Evolutionary conservation across 2,888 invertebrate species (phyloP), one percentile per base, ranked within the genome.

Genomic region (Lapara coniferarum): DNA sequence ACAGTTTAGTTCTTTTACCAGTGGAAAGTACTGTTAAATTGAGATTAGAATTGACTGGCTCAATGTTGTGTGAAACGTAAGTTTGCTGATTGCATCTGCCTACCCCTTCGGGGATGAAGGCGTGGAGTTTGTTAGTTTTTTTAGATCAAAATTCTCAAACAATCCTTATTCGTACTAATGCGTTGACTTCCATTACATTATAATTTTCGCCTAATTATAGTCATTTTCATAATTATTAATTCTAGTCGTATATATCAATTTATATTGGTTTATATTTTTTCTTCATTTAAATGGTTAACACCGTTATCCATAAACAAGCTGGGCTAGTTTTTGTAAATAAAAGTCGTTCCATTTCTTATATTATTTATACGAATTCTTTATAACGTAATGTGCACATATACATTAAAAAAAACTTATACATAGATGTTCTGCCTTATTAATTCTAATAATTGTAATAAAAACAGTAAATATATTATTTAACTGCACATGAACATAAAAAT

Each of bases 381-480:
- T 16, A 75, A 73, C 81, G 80, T 69, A 85, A 81, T 84, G 85
- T 87, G 84, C 88, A 89, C 86, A 88, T 80, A 81, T 81, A 80
- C 79, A 78, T 67, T 67, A 67, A 49, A 71, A 25, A 49, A 57
- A 49, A 55, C 57, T 30, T 58, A 58, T 14, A n/a, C 19, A 13
- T 49, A 63, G 12, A n/a, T 30, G 53, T 19, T 68, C 73, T 75
- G 71, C 72, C 76, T 74, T 77, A 37, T 37, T 37, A 78, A 66
- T 13, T 30, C 37, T 16, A 59, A 46, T 59, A 16, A 16, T 44
- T 46, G 16, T 59, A 10, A 16, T 46, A 59, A 46, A 37, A 37
- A 37, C 5, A 37, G 10, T 25, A 56, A 56, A 5, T 56, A 12
- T 25, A 10, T 56, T 25, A 12, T 56, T 25, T 13, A 56, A 55